Base-by-base conservation (phyloP, 37 sponge, comb jelly and placozoan species). In the Oscarella lobularis region DNA sequence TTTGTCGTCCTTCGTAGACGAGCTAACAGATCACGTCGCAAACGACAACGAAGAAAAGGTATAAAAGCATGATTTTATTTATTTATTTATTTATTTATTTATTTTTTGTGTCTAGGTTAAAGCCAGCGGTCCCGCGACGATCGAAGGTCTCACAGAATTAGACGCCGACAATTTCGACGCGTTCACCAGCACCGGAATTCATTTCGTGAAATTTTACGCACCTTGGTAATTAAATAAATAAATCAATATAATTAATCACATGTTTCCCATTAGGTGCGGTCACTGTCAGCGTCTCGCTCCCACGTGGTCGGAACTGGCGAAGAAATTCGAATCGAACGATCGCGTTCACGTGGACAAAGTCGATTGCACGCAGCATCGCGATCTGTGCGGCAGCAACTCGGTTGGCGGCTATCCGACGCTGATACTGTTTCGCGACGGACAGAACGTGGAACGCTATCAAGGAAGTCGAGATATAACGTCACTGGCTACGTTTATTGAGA, bases 11-110 rank as follows among this genome's bases (percentile, higher is more conserved):
- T 68, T 32, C 30, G n/a, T 20, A 38, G 27, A 67, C 82, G 87
- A 83, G 77, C 31, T 87, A 77, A 75, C 84, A 31, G 60, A 48
- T 20, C 20, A 48, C 20, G 60, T 9, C n/a, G n/a, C n/a, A n/a
- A n/a, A n/a, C n/a, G n/a, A n/a, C n/a, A n/a, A n/a, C n/a, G n/a
- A n/a, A n/a, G n/a, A n/a, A n/a, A n/a, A n/a, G n/a, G n/a, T n/a
- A n/a, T n/a, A n/a, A n/a, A n/a, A n/a, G n/a, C n/a, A n/a, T n/a
- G n/a, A n/a, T n/a, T 48, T 48, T 48, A 48, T 48, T 48, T 48
- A 48, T 48, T 48, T 48, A 20, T 20, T 48, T 48, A 48, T 48
- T 9, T 48, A 48, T 48, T 48, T 48, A 48, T 9, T 48, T 48
- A 48, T 48, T 48, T 27, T 48, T 48, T 48, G 20, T 48, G 9